A percentile compares a stretch with the other conserved stretches of the same genome.
These are phyloP conservation scores for Agrilus mali DNA, from an alignment of 2,888 invertebrate genomes.

Conservation along the genomic window DNA sequence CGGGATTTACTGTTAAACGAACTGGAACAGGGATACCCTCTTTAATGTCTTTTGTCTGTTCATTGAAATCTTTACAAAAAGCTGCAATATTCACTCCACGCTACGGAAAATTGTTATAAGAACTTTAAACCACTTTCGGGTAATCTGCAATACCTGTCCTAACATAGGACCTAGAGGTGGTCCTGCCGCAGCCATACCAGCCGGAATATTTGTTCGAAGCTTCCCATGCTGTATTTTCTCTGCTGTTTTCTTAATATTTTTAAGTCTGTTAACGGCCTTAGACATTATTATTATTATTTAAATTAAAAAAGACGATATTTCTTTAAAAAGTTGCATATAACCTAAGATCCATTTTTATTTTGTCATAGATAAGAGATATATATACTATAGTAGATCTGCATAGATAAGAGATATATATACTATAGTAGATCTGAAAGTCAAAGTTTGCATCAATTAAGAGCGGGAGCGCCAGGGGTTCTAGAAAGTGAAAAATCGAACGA, in stretches of 20 bases:
- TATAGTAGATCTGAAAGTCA: no score
- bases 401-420: no score
- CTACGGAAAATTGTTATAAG: slow-evolving; percentile 39
- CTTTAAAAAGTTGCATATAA: no score
- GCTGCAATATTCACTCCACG: slow-evolving; percentile 89
- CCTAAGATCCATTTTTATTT: no score
- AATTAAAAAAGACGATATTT: no score
- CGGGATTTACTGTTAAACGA: slow-evolving; percentile 69
- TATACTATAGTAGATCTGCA: no score
- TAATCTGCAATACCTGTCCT: slow-evolving; percentile 63
- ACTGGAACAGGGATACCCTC: slow-evolving; percentile 83
- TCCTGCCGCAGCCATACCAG: slow-evolving; percentile 83
- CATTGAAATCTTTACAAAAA: slow-evolving; percentile 97
- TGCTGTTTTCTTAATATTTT: slow-evolving; percentile 51
- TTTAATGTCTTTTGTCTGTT: slow-evolving; percentile 76
- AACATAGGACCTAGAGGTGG: slow-evolving; percentile 94
- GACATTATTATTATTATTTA: slow-evolving; percentile 41
- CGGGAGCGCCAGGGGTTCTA: no score
- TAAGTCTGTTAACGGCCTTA: slow-evolving; percentile 55
- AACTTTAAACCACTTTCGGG: neutral
- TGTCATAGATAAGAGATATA: no score
- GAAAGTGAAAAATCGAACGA: no score
- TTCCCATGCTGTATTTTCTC: slow-evolving; percentile 72
- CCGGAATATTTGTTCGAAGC: slow-evolving; percentile 70
- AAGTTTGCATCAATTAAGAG: no score